phyloP scores from a whole-genome alignment of 2,797 vertebrate species.

The Sebastes jordani region DNA sequence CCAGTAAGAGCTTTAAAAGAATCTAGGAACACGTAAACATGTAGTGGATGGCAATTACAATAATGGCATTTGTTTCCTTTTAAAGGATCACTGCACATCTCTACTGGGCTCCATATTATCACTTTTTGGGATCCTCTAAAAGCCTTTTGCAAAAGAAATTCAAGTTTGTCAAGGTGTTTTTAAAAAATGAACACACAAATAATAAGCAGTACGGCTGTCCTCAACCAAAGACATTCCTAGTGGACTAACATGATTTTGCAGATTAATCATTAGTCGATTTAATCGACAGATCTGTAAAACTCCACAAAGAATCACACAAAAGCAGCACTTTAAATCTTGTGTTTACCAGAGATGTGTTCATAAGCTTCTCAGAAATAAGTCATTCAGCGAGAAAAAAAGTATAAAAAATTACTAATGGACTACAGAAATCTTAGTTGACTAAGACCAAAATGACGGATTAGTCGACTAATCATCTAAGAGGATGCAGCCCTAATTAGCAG shows the following conservation, averaged over 20 bases:
- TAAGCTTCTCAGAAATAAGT: no score
- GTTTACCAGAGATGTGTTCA: no score
- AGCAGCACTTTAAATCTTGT: no score
- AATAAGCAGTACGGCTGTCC: neutral
- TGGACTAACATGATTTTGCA: no score
- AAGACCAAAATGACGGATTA: no score
- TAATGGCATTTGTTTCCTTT: neutral
- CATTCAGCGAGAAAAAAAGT: neutral
- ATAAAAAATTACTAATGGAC: neutral
- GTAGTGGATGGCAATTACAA: neutral
- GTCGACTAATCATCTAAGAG: no score
- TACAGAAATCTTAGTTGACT: neutral
- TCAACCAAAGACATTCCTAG: no score
- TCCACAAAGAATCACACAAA: no score
- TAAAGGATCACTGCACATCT: neutral
- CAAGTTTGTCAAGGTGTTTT: neutral
- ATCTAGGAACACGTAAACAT: no score
- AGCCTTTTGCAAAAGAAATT: neutral
- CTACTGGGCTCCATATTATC: neutral
- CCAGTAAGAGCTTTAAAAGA: neutral
- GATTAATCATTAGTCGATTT: no score
- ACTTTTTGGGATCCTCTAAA: neutral
- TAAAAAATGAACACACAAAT: neutral
- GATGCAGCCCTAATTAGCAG: neutral
- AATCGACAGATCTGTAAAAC: no score